phyloP scores from a whole-genome alignment of 2,113 vertebrate genomes.

The Grammomys dolichurus region DNA sequence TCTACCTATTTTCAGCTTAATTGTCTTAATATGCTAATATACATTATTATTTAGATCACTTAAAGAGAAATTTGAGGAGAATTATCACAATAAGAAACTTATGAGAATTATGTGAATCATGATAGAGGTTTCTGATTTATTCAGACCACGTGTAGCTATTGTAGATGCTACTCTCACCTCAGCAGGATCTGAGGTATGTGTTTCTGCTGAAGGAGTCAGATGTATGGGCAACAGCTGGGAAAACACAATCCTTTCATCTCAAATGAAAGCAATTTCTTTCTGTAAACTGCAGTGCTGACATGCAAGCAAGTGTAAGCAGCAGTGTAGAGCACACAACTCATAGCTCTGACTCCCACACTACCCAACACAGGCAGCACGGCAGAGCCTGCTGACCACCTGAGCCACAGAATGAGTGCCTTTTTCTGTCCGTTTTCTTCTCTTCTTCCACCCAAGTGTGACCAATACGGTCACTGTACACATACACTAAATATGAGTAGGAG shows the following conservation, averaged over 20 bases:
- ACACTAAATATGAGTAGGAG: neutral
- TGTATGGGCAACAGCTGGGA: slow-evolving; percentile 7
- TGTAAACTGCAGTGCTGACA: neutral
- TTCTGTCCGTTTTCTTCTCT: neutral
- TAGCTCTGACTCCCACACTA: neutral
- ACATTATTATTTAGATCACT: slow-evolving; percentile 4
- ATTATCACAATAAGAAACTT: neutral
- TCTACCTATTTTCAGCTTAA: neutral
- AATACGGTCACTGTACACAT: neutral
- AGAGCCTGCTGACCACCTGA: neutral
- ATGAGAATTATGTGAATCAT: slow-evolving; percentile 15
- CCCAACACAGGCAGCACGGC: neutral
- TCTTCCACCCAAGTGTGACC: neutral
- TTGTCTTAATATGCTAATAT: neutral
- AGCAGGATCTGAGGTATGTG: neutral
- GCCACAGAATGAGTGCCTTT: neutral
- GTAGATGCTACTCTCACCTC: slow-evolving; percentile 10
- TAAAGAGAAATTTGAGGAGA: slow-evolving; percentile 20
- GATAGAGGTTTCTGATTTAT: slow-evolving; percentile 16
- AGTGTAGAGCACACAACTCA: neutral
- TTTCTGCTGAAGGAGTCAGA: neutral
- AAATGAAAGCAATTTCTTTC: slow-evolving; percentile 57
- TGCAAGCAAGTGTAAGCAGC: neutral
- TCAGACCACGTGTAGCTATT: neutral
- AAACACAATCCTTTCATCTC: slow-evolving; percentile 58